Conservation (phyloP, 2,888 invertebrate genomes). For the Mantis religiosa region DNA sequence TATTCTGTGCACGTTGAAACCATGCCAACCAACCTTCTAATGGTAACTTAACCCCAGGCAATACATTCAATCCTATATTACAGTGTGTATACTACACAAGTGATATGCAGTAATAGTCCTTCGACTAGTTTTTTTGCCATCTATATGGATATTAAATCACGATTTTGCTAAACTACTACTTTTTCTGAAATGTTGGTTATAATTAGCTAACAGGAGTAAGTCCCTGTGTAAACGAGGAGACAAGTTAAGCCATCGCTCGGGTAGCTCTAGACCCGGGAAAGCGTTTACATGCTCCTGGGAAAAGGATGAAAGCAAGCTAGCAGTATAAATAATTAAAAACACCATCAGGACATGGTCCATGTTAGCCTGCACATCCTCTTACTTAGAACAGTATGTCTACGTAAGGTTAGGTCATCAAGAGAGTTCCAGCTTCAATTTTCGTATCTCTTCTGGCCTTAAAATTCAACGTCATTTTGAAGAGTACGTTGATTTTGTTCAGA, state of each 20-base stretch:
- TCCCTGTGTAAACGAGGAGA: background rate
- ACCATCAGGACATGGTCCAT: background rate
- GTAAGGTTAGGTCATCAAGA: background rate
- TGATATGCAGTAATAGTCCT: too few relatives aligned
- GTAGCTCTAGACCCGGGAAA: background rate
- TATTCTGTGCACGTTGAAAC: too few relatives aligned
- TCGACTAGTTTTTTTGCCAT: too few relatives aligned
- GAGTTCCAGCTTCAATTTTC: background rate
- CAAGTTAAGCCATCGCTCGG: background rate
- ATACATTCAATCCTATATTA: too few relatives aligned
- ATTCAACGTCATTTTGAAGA: background rate
- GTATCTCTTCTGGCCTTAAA: background rate
- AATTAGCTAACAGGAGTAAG: background rate
- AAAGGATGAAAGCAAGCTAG: background rate
- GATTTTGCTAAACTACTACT: too few relatives aligned
- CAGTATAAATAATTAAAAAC: background rate
- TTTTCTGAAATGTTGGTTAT: background rate
- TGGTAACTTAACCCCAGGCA: too few relatives aligned
- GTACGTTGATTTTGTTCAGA: too few relatives aligned
- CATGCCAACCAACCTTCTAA: too few relatives aligned
- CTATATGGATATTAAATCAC: too few relatives aligned
- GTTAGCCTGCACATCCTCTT: background rate
- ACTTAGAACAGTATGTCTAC: background rate
- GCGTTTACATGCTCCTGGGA: background rate
- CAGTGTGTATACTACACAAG: too few relatives aligned